Base-by-base conservation (phyloP, 2,113 vertebrate genomes). In the Panthera leo region DNA sequence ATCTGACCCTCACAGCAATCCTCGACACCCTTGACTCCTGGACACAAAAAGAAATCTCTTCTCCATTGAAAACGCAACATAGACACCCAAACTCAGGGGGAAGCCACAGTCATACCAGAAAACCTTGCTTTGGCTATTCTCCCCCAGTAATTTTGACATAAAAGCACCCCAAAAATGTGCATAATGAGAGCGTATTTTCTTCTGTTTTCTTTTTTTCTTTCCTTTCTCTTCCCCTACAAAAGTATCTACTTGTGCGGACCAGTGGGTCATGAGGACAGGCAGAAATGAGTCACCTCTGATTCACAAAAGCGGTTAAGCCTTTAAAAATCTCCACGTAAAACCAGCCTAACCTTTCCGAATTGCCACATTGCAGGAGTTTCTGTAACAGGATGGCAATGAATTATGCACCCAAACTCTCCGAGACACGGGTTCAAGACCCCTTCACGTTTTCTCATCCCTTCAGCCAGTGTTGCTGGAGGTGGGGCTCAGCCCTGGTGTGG, bases 311-410 rank as follows among this genome's bases (percentile, higher is more conserved):
- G 84, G 90, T 94, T 97, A 97, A 98, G 97, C 94, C 95, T 96
- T 94, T 89, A 92, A 92, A 98, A 98, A 97, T 98, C 98, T 97
- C 92, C 91, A 51, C 23, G 31, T 97, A 98, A 98, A 98, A 97
- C 97, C 51, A 71, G 45, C 53, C 27, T 10, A 91, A 98, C 95
- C 98, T 97, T 98, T 98, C 98, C 97, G 70, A 94, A 88, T 92
- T 79, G 96, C 89, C 97, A 94, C 97, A 91, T 98, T 97, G 75
- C 97, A 98, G 95, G 78, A 7, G 14, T 25, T 95, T 97, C 94
- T 97, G 98, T 87, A 96, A 97, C 78, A 97, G 95, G 84, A 96
- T 87, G 96, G 94, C 85, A 91, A 90, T 90, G 97, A 90, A 98
- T 98, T 98, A 97, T 95, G 91, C 75, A 83, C 23, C 96, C 93